Base-by-base conservation (phyloP, 1,140 invertebrate genomes). In the Atta cephalotes region DNA sequence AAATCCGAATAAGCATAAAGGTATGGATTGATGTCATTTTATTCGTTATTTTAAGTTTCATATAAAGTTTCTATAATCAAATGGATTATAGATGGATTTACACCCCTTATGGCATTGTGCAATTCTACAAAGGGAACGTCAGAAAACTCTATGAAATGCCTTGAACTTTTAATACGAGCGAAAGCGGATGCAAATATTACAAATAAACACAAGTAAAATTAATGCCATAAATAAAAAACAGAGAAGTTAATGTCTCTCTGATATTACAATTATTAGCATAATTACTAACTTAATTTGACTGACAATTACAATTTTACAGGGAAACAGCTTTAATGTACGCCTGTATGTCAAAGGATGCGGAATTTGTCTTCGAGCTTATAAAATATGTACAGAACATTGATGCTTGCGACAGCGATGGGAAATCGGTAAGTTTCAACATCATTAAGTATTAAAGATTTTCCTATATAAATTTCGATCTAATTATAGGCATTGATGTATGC, bases 311-410 rank as follows among this genome's bases (percentile, higher is more conserved):
- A 66, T 65, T 77, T 76, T 85, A 71, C n/a, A 95, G 96, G 18
- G 94, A 95, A 89, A 96, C 95, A 58, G 92, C 96, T 39, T 89
- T 97, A 9, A 97, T 96, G 96, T 94, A 93, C 76, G 95, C 96
- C 25, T 95, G 95, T 51, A 93, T 92, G 68, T 92, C 91, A 28
- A 94, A 95, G 58, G 92, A 94, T 76, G 65, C 82, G 12, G 91
- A 94, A 74, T 95, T 96, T 53, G 93, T 96, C 0, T 21, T 92
- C 74, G 93, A 96, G 78, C 82, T 97, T 14, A 68, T 96, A 21
- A 93, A 95, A 66, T 84, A 93, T 53, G 87, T 94, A 49, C 93
- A 95, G 51, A 94, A 96, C 92, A 93, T 96, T 76, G 95, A 96
- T 93, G 94, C 95, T 86, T 93, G 91, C 71, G 96, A 96, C 91